Percentiles rank a stretch among this genome's conserved stretches.
Evolutionary conservation across 2,888 invertebrate species (phyloP).

Genomic region (Lasiommata megera): DNA sequence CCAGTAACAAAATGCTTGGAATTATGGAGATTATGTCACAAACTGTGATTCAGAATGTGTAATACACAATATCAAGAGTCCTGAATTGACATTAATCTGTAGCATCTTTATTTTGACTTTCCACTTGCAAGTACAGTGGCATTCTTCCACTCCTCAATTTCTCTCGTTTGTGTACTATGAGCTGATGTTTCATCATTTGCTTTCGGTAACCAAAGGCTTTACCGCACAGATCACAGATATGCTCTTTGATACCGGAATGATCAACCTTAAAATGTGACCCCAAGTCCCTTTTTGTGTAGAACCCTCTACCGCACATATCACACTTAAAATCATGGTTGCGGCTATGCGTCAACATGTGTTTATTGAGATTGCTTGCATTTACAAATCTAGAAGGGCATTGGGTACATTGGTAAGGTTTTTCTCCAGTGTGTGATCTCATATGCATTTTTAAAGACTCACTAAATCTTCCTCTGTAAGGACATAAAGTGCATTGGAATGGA

Average conservation of each 20-base stretch:
- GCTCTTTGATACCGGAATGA: constrained; percentile 65
- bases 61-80: too few relatives aligned
- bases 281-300: constrained; percentile 55
- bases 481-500: constrained; percentile 61
- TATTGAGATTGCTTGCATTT: constrained; percentile 68
- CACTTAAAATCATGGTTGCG: constrained; percentile 58
- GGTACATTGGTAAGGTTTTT: constrained; percentile 65
- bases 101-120: constrained; percentile 27
- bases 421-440: constrained; percentile 69
- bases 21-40: too few relatives aligned
- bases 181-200: constrained; percentile 72
- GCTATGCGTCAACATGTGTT: constrained; percentile 60
- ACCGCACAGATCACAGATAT: constrained; percentile 61
- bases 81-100: too few relatives aligned
- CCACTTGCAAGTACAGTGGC: constrained; percentile 63
- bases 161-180: constrained; percentile 66
- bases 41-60: too few relatives aligned
- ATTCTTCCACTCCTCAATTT: constrained; percentile 60
- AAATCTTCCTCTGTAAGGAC: constrained; percentile 68
- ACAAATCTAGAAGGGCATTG: constrained; percentile 63
- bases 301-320: constrained; percentile 60
- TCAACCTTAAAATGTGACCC: constrained; percentile 67
- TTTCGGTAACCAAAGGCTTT: constrained; percentile 70
- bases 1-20: too few relatives aligned
- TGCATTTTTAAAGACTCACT: constrained; percentile 66